Base-by-base conservation (phyloP, 1,140 invertebrate genomes). In the Drosophila subpulchrella region DNA sequence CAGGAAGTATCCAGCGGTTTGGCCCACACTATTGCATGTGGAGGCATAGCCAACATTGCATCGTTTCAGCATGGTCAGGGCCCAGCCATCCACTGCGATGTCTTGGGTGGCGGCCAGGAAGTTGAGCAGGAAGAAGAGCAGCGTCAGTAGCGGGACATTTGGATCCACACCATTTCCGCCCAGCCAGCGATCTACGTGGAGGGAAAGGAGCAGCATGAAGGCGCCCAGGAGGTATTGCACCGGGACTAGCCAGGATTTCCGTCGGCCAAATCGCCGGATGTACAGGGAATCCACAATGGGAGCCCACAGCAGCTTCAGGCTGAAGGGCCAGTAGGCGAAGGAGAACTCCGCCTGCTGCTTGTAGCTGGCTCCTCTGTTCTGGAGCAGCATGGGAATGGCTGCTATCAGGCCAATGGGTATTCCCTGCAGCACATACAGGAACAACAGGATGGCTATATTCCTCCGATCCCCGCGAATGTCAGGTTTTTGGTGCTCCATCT, bases 51-150 rank as follows among this genome's bases (percentile, higher is more conserved):
- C 98, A 36, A 99, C 98, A 94, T 99, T 99, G 91, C 94, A 96
- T 95, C 97, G 96, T 92, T 98, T 97, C 4, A 99, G 93, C 97
- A 99, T 99, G 4, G 99, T 99, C 1, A 99, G 93, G 2, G 99
- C 99, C 99, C 99, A 99, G 4, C 99, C 99, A 95, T 99, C 99
- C 1, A 99, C 98, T 58, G 98, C 98, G 91, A 99, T 99, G 93
- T 99, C 99, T 94, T 99, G 99, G 24, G 98, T 99, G 2, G 99
- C 98, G 12, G 98, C 98, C 54, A 99, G 93, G 83, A 99, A 99
- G 88, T 99, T 99, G 1, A 99, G 93, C 55, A 95, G 93, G 90
- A 99, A 97, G 93, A 99, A 99, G 51, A 98, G 94, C 20, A 94
- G 79, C 7, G 98, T 99, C 6, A 99, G 93, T 32, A 96, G 91